These are phyloP conservation scores for Atopsyche davidsoni DNA, from an alignment of 1,140 invertebrate genomes.

Conservation along the genomic window DNA sequence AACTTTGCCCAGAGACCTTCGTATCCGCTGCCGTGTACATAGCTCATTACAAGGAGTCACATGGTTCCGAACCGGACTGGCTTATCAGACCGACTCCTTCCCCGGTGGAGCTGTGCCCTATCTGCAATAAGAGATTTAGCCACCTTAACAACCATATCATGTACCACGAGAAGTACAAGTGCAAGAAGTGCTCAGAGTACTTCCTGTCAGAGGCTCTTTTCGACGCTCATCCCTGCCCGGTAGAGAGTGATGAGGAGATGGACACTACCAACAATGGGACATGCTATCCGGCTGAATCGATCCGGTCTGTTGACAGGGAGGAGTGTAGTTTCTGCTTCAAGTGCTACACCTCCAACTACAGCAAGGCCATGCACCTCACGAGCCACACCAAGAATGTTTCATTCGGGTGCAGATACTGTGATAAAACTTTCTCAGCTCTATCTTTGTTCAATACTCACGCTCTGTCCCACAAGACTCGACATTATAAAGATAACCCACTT, in stretches of 20 bases:
- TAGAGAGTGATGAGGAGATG: conserved; percentile 42
- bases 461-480: conserved; percentile 42
- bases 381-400: conserved; percentile 40
- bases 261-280: conserved; percentile 21
- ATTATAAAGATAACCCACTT: conserved; percentile 44
- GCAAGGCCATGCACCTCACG: conserved; percentile 36
- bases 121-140: conserved; percentile 44
- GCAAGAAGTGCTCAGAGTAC: conserved; percentile 45
- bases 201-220: conserved; percentile 40
- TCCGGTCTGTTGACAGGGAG: conserved; percentile 31
- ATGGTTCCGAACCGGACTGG: conserved; percentile 45
- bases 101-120: conserved; percentile 40
- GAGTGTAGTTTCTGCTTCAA: conserved; percentile 48
- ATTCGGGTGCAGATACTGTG: conserved; percentile 45
- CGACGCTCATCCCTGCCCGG: conserved; percentile 42
- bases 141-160: conserved; percentile 42
- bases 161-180: conserved; percentile 47
- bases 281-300: too few relatives aligned
- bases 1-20: conserved; percentile 45
- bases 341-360: conserved; percentile 37
- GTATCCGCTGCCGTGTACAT: conserved; percentile 43
- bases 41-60: conserved; percentile 41
- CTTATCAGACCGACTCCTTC: conserved; percentile 38
- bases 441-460: conserved; percentile 45
- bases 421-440: conserved; percentile 43